phyloP scores from a whole-genome alignment of 2,888 invertebrate species.

The Aleiodes leptofemur region DNA sequence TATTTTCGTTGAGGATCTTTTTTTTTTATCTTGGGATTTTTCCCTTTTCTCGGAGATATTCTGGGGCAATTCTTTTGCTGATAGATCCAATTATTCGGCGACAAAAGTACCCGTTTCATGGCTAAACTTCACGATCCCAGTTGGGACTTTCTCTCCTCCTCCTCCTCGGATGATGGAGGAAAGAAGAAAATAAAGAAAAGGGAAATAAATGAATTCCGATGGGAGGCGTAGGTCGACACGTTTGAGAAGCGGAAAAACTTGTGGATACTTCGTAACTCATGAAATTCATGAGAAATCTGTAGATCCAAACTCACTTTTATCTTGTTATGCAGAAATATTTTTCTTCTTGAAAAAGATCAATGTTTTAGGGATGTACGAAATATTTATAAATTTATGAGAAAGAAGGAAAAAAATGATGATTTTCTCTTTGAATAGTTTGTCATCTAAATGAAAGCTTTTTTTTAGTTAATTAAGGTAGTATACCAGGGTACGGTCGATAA shows the following conservation, averaged over 20 bases:
- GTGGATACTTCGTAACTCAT: slow-evolving; percentile 29
- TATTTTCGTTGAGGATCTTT: slow-evolving; percentile 24
- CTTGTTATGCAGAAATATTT: slow-evolving; percentile 17
- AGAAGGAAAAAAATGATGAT: too few species aligned
- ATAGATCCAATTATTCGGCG: not conserved
- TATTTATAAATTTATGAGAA: not conserved
- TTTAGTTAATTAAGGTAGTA: too few species aligned
- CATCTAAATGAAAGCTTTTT: too few species aligned
- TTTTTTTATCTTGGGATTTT: slow-evolving; percentile 31
- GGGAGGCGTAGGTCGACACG: slow-evolving; percentile 6
- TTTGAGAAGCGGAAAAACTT: slow-evolving; percentile 15
- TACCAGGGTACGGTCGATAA: too few species aligned
- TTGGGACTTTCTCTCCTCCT: slow-evolving; percentile 7
- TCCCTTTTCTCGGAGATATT: slow-evolving; percentile 27
- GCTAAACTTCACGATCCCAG: slow-evolving; percentile 13
- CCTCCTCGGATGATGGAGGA: not conserved
- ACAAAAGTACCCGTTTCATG: not conserved
- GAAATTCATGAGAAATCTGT: slow-evolving; percentile 26
- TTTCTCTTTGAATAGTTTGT: too few species aligned
- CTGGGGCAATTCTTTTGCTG: slow-evolving; percentile 3
- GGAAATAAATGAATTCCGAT: not conserved
- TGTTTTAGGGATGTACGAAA: not conserved
- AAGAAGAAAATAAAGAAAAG: not conserved
- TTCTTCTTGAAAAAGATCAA: not conserved
- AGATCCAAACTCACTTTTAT: slow-evolving; percentile 15